Conservation (phyloP, 2,113 vertebrate species). For the Leucosticte australis region DNA sequence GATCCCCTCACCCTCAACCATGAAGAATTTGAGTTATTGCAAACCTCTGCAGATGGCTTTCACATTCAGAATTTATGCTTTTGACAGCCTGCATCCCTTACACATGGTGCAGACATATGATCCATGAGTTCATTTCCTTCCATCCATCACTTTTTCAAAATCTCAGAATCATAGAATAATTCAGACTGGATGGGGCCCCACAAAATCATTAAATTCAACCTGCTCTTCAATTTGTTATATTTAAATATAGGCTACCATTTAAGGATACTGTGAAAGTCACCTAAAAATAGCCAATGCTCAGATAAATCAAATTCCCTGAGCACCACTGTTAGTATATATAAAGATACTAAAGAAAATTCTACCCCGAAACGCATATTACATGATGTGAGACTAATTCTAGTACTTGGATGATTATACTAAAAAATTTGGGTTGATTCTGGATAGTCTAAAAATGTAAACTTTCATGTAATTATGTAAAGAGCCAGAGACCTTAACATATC, state of each 20-base stretch:
- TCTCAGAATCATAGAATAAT: not conserved
- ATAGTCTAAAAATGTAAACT: not conserved
- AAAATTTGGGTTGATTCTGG: not conserved
- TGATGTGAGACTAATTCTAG: not conserved
- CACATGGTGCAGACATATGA: not conserved
- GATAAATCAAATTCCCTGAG: not conserved
- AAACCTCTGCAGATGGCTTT: not conserved
- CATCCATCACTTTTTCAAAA: not conserved
- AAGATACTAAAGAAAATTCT: not conserved
- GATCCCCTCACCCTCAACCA: not conserved
- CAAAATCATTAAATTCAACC: not conserved
- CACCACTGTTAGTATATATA: not conserved
- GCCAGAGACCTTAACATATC: not conserved
- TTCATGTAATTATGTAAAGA: not conserved
- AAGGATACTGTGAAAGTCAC: not conserved
- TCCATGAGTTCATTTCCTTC: not conserved
- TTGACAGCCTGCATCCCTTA: not conserved
- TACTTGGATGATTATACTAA: not conserved
- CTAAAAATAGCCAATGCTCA: not conserved
- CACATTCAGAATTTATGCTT: not conserved
- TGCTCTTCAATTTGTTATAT: not conserved
- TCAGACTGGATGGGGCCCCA: not conserved
- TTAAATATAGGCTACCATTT: not conserved
- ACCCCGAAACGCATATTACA: not conserved
- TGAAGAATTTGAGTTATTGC: not conserved